Base-by-base conservation (phyloP, 2,888 invertebrate genomes). In the Pollenia griseotomentosa region DNA sequence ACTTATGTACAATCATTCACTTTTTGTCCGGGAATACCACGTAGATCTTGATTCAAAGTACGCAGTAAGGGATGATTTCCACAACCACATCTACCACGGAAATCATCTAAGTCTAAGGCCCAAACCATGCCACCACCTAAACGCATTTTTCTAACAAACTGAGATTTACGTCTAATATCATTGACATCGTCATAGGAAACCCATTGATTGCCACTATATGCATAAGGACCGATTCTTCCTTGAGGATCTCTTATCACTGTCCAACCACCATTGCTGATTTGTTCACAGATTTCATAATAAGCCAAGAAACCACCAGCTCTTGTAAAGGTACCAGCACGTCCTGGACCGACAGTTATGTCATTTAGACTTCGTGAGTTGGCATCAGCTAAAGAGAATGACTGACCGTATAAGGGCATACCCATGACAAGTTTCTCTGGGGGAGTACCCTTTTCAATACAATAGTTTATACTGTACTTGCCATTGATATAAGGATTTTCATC, bases 31-130 rank as follows among this genome's bases (percentile, higher is more conserved):
- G 92, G 90, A 86, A 94, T 93, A 55, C 94, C 94, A 75, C 94
- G 92, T 42, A 96, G 90, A 90, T 95, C 95, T 85, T 94, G 93
- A 89, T 95, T 95, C 48, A 97, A 92, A 0, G 96, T 96, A 42
- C 95, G 94, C 71, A 97, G 92, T 14, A 97, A 93, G 0, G 97
- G 96, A 93, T 95, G 95, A 73, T 95, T 94, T 6, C 95, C 95
- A 92, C 96, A 96, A 8, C 95, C 95, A 91, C 97, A 97, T 65
- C 93, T 93, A 40, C 95, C 96, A 74, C 95, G 94, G 94, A 96
- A 96, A 92, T 97, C 97, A 91, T 97, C 97, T 89, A 97, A 94
- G 93, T 97, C 97, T 33, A 97, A 92, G 0, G 97, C 96, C 97
- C 97, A 97, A 23, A 97, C 94, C 94, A 96, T 96, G 10, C 96